Conservation (phyloP, 2,113 vertebrate genomes). For the Saguinus midas region DNA sequence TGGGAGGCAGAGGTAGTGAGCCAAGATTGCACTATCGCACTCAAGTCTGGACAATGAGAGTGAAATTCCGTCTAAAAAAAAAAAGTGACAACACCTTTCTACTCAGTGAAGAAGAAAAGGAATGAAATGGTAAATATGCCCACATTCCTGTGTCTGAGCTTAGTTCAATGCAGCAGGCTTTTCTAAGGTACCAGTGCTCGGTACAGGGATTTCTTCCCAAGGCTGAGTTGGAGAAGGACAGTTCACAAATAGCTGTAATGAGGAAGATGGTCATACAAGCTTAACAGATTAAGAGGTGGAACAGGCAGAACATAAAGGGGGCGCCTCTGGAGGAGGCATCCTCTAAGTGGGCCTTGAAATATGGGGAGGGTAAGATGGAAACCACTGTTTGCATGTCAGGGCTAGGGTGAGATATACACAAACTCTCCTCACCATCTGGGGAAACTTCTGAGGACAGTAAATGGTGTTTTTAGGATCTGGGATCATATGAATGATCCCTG, state of each 20-base stretch:
- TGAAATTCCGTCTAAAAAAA: too few species aligned
- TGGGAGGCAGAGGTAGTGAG: too few species aligned
- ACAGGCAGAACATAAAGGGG: neutral
- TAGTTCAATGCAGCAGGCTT: neutral
- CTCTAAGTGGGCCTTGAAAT: neutral
- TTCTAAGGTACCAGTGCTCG: neutral
- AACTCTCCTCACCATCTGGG: neutral
- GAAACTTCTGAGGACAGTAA: neutral
- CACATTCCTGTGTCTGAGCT: neutral
- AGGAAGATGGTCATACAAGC: neutral
- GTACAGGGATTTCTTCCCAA: neutral
- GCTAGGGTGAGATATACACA: neutral
- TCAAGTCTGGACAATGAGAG: too few species aligned
- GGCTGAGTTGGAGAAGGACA: neutral
- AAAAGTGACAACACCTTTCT: neutral
- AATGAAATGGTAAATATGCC: neutral
- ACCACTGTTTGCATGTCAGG: rapidly evolving
- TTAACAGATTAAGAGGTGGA: neutral
- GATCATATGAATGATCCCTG: neutral
- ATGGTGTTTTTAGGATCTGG: neutral
- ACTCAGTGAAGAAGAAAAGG: neutral
- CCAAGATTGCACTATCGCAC: too few species aligned
- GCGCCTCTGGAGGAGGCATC: neutral
- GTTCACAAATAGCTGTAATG: neutral
- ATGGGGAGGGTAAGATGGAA: neutral